A percentile compares a stretch with the other conserved stretches of the same genome.
These are phyloP conservation scores for Orius laevigatus DNA, from an alignment of 1,140 invertebrate genomes.

Conservation along the genomic window DNA sequence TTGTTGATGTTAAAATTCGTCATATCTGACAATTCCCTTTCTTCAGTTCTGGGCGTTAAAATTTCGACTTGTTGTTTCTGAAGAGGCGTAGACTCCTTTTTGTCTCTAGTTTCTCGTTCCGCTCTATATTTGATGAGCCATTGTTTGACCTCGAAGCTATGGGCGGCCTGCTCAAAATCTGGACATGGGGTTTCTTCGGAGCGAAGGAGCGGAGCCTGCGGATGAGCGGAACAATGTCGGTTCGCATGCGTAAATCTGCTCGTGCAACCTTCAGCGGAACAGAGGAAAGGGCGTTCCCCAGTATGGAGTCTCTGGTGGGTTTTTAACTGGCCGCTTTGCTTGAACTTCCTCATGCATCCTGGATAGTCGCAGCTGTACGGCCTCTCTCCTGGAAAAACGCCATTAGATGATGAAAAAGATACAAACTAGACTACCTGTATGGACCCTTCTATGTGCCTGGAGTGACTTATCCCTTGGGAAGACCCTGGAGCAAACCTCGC, in stretches of 20 bases:
- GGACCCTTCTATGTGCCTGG: conserved; percentile 63
- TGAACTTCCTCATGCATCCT: conserved; percentile 56
- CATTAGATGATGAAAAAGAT: neutral
- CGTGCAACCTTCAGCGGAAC: conserved; percentile 42
- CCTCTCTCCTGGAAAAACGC: conserved; percentile 43
- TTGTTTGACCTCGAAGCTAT: conserved; percentile 35
- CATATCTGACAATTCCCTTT: conserved; percentile 4
- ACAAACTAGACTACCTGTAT: conserved; percentile 42
- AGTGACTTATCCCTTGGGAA: conserved; percentile 68
- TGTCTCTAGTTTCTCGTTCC: conserved; percentile 4
- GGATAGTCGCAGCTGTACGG: conserved; percentile 67
- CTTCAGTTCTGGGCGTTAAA: conserved; percentile 3
- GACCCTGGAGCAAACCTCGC: conserved; percentile 52
- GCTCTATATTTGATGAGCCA: conserved; percentile 34
- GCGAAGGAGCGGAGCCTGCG: conserved; percentile 36
- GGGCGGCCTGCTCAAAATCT: conserved; percentile 31
- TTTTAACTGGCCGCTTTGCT: conserved; percentile 68
- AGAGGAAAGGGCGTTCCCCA: conserved; percentile 66
- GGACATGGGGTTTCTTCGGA: conserved; percentile 35
- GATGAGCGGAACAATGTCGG: conserved; percentile 52
- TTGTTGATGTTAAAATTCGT: conserved; percentile 2
- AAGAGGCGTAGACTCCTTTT: neutral
- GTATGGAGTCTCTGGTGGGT: conserved; percentile 69
- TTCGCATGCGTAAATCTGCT: conserved; percentile 70
- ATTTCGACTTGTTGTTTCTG: neutral